Evolutionary conservation across 53 echinoderm and acorn worm genomes (phyloP).

Genomic region (Echinometra lucunter): DNA sequence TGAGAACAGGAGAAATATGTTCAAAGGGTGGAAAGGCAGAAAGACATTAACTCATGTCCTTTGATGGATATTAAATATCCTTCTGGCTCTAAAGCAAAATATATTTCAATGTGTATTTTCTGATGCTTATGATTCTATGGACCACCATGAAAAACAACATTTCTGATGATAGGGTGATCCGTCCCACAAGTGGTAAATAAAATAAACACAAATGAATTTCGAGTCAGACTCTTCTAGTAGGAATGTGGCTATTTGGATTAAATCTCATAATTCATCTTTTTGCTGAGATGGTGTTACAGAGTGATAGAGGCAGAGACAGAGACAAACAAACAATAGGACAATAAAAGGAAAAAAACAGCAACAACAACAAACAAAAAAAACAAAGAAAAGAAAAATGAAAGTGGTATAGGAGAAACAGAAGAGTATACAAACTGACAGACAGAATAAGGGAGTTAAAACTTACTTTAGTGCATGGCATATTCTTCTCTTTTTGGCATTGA

Average conservation of each 20-base stretch:
- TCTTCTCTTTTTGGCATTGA: conserved; percentile 81
- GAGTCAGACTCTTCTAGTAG: neutral
- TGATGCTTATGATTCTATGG: too few species aligned
- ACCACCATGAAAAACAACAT: too few species aligned
- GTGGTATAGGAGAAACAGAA: neutral
- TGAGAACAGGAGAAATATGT: too few species aligned
- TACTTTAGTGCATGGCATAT: conserved; percentile 98
- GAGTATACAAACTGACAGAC: neutral
- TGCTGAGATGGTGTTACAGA: neutral
- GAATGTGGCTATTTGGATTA: neutral
- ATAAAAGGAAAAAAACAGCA: neutral
- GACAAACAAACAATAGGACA: neutral
- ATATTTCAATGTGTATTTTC: too few species aligned
- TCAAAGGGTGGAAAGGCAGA: neutral
- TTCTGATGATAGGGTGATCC: too few species aligned
- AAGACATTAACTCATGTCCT: neutral
- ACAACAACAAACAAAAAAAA: neutral
- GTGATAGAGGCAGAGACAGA: neutral
- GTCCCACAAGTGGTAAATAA: too few species aligned
- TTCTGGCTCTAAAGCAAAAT: too few species aligned
- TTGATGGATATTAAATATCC: too few species aligned
- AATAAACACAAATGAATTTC: neutral
- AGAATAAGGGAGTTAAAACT: conserved; percentile 26
- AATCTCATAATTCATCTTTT: neutral
- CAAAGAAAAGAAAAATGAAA: neutral